A percentile compares a stretch with the other conserved stretches of the same genome.
Conservation (phyloP, 2,888 invertebrate genomes). For the Ichneumoninae sp. region DNA sequence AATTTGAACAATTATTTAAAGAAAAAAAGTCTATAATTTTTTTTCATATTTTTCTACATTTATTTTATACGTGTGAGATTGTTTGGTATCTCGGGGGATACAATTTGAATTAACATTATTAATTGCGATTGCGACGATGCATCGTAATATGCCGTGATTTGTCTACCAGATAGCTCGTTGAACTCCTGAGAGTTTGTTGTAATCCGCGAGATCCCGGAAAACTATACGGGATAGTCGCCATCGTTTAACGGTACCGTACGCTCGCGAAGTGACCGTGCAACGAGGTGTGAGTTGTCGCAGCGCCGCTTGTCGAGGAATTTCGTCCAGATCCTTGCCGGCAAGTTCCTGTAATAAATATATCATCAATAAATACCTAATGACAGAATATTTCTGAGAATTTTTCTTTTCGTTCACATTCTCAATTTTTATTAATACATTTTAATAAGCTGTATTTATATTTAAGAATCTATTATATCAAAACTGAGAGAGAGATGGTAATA, state of each 20-base stretch:
- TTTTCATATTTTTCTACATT: not conserved
- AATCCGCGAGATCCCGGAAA: constrained; percentile 96
- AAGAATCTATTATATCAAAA: too few relatives aligned
- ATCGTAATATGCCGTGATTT: not conserved
- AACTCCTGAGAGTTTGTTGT: constrained; percentile 96
- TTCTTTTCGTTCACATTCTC: too few relatives aligned
- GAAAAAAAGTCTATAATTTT: not conserved
- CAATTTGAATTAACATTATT: not conserved
- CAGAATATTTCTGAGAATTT: constrained; percentile 8
- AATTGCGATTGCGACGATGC: not conserved
- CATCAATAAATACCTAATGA: not conserved
- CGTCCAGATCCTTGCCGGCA: constrained; percentile 90
- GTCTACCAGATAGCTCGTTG: constrained; percentile 96
- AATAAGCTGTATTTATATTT: too few relatives aligned
- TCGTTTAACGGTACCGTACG: constrained; percentile 91
- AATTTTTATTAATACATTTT: too few relatives aligned
- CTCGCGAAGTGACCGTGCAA: constrained; percentile 95
- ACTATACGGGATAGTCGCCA: constrained; percentile 96
- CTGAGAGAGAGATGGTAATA: too few relatives aligned
- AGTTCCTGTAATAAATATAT: constrained; percentile 87
- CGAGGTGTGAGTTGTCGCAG: constrained; percentile 89
- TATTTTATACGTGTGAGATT: not conserved
- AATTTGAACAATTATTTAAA: not conserved
- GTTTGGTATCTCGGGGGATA: not conserved
- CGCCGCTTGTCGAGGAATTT: constrained; percentile 90